Conservation (phyloP, 2,888 invertebrate species). For the Hesperia comma region DNA sequence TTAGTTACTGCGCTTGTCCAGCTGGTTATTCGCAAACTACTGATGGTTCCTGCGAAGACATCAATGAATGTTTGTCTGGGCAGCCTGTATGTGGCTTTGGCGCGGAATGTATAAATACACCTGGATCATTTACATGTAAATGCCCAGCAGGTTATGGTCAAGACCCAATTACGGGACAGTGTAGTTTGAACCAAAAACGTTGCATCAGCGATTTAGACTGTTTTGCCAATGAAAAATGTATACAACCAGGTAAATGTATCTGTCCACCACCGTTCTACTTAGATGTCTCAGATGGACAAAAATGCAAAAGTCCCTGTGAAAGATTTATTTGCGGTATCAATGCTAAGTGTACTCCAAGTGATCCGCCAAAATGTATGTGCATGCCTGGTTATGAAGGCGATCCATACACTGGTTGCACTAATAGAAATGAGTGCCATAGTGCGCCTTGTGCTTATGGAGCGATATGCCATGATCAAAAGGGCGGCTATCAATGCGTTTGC, state of each 20-base stretch:
- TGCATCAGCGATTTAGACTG: conserved; percentile 94
- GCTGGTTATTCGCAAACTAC: conserved; percentile 90
- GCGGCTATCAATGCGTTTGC: conserved; percentile 93
- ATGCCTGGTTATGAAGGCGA: conserved; percentile 94
- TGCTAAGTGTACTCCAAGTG: conserved; percentile 94
- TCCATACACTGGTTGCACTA: conserved; percentile 92
- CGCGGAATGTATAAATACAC: conserved; percentile 92
- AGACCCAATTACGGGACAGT: conserved; percentile 92
- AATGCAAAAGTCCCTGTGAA: conserved; percentile 96
- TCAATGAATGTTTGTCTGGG: conserved; percentile 92
- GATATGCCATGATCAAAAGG: conserved; percentile 93
- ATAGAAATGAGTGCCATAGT: conserved; percentile 93
- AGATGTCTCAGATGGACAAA: conserved; percentile 91
- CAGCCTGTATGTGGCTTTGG: conserved; percentile 92
- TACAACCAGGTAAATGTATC: conserved; percentile 95
- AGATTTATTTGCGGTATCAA: conserved; percentile 95
- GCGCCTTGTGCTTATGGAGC: conserved; percentile 95
- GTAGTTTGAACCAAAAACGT: conserved; percentile 91
- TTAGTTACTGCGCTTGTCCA: conserved; percentile 97
- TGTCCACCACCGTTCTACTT: conserved; percentile 96
- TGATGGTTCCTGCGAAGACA: conserved; percentile 93
- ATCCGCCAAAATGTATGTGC: conserved; percentile 95
- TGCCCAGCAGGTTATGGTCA: conserved; percentile 93
- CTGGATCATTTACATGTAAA: conserved; percentile 90
- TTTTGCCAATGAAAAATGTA: conserved; percentile 93